These are phyloP conservation scores for Diarsia brunnea DNA, from an alignment of 2,888 invertebrate species.

Conservation along the genomic window DNA sequence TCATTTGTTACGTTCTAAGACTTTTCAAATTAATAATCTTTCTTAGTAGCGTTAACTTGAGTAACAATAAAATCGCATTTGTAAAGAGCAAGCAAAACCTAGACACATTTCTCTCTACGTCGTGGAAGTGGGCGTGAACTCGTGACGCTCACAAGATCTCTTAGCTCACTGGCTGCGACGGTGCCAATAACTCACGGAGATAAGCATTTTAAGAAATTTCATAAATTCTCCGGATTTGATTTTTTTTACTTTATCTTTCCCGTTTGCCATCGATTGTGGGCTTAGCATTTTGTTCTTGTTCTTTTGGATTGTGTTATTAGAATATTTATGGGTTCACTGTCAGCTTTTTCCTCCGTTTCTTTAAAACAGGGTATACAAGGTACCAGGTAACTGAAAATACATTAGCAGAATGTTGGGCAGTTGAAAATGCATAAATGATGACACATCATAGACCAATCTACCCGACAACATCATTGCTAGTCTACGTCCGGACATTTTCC, in stretches of 20 bases:
- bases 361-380: not conserved
- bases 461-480: slow-evolving; percentile 12
- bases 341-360: not conserved
- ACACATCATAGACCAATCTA: slow-evolving; percentile 14
- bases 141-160: slow-evolving; percentile 59
- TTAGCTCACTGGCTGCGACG: slow-evolving; percentile 59
- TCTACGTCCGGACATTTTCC: slow-evolving; percentile 29
- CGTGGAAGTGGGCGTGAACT: slow-evolving; percentile 51
- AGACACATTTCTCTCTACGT: slow-evolving; percentile 50
- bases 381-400: slow-evolving; percentile 15
- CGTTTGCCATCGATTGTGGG: slow-evolving; percentile 52
- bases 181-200: slow-evolving; percentile 66
- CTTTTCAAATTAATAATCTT: slow-evolving; percentile 28
- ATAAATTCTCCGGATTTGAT: slow-evolving; percentile 52
- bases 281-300: slow-evolving; percentile 31
- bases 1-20: slow-evolving; percentile 5
- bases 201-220: slow-evolving; percentile 65
- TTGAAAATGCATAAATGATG: slow-evolving; percentile 32
- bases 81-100: slow-evolving; percentile 49
- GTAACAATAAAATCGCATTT: slow-evolving; percentile 45
- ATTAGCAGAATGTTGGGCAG: slow-evolving; percentile 12
- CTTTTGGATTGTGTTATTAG: slow-evolving; percentile 34
- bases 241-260: slow-evolving; percentile 50
- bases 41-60: slow-evolving; percentile 20
- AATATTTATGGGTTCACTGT: slow-evolving; percentile 37